These are phyloP conservation scores for Actinia tenebrosa DNA, from an alignment of 64 coral and sea anemone species.

Conservation along the genomic window DNA sequence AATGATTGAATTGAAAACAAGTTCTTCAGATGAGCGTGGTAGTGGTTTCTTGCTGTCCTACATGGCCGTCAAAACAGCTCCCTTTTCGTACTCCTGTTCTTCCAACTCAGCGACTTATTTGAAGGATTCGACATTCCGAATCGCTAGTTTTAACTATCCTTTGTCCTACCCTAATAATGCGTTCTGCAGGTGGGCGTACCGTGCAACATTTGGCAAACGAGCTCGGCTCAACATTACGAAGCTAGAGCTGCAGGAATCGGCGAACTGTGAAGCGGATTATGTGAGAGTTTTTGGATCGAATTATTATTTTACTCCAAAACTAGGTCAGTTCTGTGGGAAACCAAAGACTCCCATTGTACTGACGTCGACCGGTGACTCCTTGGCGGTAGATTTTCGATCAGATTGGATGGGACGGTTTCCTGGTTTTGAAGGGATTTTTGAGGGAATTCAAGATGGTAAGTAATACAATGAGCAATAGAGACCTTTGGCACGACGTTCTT, in stretches of 20 bases:
- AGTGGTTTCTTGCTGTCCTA: background rate
- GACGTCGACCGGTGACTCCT: background rate
- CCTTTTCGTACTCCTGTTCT: background rate
- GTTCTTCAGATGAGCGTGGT: background rate
- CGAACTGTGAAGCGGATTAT: background rate
- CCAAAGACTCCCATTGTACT: background rate
- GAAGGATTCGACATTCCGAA: background rate
- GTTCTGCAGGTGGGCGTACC: background rate
- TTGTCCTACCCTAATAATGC: background rate
- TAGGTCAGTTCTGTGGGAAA: constrained; percentile 2
- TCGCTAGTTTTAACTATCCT: background rate
- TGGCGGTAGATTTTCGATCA: background rate
- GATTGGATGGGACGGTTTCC: background rate
- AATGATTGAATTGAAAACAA: background rate
- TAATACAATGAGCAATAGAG: background rate
- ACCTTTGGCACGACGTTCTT: too few species aligned
- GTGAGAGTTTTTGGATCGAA: background rate
- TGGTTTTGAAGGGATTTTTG: background rate
- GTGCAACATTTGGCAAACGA: background rate
- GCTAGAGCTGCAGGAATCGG: background rate
- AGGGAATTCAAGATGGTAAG: background rate
- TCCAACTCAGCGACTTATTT: background rate
- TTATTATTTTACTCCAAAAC: background rate
- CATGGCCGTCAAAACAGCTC: background rate
- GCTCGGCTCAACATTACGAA: background rate